Percentiles rank a stretch among this genome's conserved stretches.
These are phyloP conservation scores for Molossus alvarezi DNA, from an alignment of 2,797 vertebrate genomes.

Conservation along the genomic window DNA sequence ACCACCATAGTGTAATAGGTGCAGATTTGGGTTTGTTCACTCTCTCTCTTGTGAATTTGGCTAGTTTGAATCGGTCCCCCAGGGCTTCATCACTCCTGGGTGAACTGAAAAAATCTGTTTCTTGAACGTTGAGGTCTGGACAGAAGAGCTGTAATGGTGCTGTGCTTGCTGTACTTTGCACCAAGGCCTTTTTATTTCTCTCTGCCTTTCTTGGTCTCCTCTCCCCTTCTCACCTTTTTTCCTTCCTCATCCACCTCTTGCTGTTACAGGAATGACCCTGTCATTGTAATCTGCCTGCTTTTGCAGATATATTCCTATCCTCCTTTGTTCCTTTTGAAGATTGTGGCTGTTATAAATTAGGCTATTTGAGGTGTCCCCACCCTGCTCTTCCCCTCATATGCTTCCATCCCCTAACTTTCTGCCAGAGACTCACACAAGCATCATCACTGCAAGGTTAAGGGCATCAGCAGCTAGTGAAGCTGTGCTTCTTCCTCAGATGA, in stretches of 20 bases:
- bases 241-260: neutral
- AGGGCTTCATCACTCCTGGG: neutral
- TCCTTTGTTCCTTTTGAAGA: neutral
- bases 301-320: neutral
- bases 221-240: neutral
- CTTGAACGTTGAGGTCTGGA: neutral
- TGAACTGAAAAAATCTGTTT: too few species aligned
- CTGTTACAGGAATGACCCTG: neutral
- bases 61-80: neutral
- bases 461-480: neutral
- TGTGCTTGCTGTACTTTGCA: neutral
- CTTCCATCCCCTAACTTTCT: neutral
- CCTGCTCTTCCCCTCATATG: neutral
- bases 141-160: neutral
- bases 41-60: neutral
- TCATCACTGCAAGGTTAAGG: neutral
- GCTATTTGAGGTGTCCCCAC: neutral
- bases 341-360: neutral
- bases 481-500: neutral
- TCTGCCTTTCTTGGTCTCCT: neutral
- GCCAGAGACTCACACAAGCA: neutral
- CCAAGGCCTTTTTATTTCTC: neutral
- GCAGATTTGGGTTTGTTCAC: neutral
- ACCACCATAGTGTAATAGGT: neutral
- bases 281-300: neutral